phyloP scores from a whole-genome alignment of 2,113 vertebrate genomes.

The mouse (Mus musculus) region GRCm39 chr13:79447501-79448000 shows the following conservation, averaged over 20 bases:
- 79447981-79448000: constrained; percentile 80
- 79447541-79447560: constrained; percentile 45
- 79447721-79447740: neutral
- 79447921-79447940: constrained; percentile 80
- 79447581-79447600: neutral
- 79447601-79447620: neutral
- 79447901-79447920: constrained; percentile 80
- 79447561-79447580: neutral
- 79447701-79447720: constrained; percentile 16
- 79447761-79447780: constrained; percentile 22
- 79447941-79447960: constrained; percentile 81
- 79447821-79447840: constrained; percentile 75
- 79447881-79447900: constrained; percentile 79
- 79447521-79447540: constrained; percentile 1
- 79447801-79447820: constrained; percentile 32
- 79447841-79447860: constrained; percentile 81
- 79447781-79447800: constrained; percentile 54
- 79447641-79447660: neutral
- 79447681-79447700: neutral
- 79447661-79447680: neutral
- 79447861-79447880: constrained; percentile 85
- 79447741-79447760: neutral
- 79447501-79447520: constrained; percentile 14
- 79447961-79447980: constrained; percentile 79
- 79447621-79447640: neutral